phyloP scores from a whole-genome alignment of 2,888 invertebrate genomes.

The Apodemia hepburni region DNA sequence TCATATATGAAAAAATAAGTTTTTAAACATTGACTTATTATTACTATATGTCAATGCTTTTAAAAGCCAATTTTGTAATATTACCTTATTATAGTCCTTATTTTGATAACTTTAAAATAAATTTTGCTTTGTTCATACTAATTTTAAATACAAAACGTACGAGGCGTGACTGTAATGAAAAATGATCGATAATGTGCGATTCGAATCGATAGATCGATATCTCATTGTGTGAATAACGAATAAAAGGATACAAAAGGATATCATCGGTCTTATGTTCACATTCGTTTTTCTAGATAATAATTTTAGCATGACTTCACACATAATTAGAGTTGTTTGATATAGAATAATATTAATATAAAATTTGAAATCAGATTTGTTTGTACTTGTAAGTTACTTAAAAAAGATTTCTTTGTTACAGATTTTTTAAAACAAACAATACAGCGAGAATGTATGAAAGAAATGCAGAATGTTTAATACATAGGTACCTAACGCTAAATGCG shows the following conservation, averaged over 20 bases:
- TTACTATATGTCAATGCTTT: too few relatives aligned
- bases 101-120: constrained; percentile 1
- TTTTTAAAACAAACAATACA: too few relatives aligned
- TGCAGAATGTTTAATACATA: background rate
- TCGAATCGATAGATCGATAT: constrained; percentile 37
- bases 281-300: constrained; percentile 28
- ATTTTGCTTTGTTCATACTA: constrained; percentile 18
- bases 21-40: too few relatives aligned
- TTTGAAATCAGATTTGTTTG: too few relatives aligned
- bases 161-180: constrained; percentile 35
- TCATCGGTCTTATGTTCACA: constrained; percentile 36
- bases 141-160: constrained; percentile 22
- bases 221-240: constrained; percentile 37
- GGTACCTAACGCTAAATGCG: too few relatives aligned
- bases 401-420: too few relatives aligned
- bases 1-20: background rate
- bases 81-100: background rate
- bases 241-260: constrained; percentile 33
- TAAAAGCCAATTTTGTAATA: background rate
- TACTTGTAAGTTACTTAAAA: too few relatives aligned
- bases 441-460: background rate
- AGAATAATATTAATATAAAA: background rate
- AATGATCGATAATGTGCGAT: constrained; percentile 39
- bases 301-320: constrained; percentile 1
- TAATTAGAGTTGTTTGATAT: background rate